Conservation (phyloP, 2,888 invertebrate genomes). For the Drosophila colorata region DNA sequence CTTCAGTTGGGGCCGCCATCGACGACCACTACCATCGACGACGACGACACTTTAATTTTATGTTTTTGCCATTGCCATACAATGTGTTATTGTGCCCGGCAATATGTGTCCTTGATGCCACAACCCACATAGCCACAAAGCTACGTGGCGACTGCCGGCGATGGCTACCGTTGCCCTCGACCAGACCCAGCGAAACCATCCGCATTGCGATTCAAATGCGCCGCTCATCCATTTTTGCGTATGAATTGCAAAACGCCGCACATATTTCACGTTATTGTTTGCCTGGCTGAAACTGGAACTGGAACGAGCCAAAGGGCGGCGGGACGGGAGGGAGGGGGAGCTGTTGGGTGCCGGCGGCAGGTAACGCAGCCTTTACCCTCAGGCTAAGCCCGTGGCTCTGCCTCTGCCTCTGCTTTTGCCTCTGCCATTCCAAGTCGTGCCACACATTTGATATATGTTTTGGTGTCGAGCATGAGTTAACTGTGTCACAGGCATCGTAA, state of each 20-base stretch:
- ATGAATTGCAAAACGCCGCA: conserved; percentile 81
- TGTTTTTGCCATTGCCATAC: conserved; percentile 63
- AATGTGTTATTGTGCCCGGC: conserved; percentile 68
- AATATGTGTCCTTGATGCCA: conserved; percentile 58
- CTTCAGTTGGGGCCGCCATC: conserved; percentile 55
- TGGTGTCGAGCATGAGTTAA: conserved; percentile 80
- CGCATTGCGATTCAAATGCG: conserved; percentile 64
- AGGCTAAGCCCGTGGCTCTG: conserved; percentile 21
- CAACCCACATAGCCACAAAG: conserved; percentile 44
- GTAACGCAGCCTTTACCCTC: conserved; percentile 63
- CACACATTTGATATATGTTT: conserved; percentile 79
- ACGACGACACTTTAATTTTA: conserved; percentile 66
- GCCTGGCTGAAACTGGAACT: conserved; percentile 46
- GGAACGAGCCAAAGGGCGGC: neutral
- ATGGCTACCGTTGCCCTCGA: conserved; percentile 43
- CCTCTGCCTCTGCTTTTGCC: conserved; percentile 5
- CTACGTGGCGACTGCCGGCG: conserved; percentile 17
- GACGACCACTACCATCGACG: conserved; percentile 8
- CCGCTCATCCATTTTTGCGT: conserved; percentile 78
- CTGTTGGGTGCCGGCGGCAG: conserved; percentile 47
- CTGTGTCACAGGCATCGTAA: conserved; percentile 80
- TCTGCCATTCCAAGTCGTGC: conserved; percentile 71
- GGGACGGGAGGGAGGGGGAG: conserved; percentile 7
- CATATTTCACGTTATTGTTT: conserved; percentile 80
- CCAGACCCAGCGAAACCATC: conserved; percentile 18